These are phyloP conservation scores for Cherax quadricarinatus DNA, from an alignment of 1,140 invertebrate species.

Conservation along the genomic window DNA sequence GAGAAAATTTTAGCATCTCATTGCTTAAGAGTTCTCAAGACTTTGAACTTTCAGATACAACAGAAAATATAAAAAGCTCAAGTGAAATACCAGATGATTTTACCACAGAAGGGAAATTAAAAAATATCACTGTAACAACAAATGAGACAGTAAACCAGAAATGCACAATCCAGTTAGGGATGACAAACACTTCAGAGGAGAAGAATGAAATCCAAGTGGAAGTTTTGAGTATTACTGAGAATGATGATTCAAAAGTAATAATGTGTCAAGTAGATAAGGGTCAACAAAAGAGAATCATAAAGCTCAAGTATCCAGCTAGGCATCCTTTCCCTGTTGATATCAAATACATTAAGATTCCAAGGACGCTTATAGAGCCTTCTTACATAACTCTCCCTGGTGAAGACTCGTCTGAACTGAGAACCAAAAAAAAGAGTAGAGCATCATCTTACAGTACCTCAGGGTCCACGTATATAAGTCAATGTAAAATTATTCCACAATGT, in stretches of 20 bases:
- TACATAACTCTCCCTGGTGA: background rate
- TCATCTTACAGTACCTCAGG: background rate
- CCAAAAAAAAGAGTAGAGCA: background rate
- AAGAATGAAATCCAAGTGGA: background rate
- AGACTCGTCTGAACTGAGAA: background rate
- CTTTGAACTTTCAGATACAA: too few relatives aligned
- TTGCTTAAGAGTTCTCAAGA: too few relatives aligned
- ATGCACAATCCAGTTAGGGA: background rate
- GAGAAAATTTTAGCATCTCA: too few relatives aligned
- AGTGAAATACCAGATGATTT: background rate
- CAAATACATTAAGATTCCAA: background rate
- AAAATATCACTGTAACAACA: background rate
- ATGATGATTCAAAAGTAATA: background rate
- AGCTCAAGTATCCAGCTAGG: background rate
- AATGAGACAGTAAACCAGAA: background rate
- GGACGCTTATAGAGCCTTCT: background rate
- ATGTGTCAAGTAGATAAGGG: background rate
- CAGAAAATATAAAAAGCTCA: background rate
- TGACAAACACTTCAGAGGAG: background rate
- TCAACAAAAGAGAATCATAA: background rate
- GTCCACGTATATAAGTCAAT: background rate
- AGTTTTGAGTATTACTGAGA: constrained; percentile 15
- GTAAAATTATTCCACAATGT: background rate
- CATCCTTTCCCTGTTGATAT: background rate
- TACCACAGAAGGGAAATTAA: background rate